Conservation (phyloP, 2,888 invertebrate genomes). For the Polyommatus iphigenia region DNA sequence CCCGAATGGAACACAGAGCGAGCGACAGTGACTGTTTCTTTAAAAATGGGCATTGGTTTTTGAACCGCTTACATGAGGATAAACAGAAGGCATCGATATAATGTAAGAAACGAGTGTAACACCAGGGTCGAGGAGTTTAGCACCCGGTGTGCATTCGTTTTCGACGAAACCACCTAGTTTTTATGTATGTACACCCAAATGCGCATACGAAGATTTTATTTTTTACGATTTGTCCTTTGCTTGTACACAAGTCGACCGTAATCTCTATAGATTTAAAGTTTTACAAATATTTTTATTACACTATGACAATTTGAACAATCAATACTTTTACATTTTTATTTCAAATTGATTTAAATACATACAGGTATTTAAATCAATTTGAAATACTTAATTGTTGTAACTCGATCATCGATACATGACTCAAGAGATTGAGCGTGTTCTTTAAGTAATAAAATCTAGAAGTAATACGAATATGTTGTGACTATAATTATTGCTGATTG, state of each 20-base stretch:
- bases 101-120: conserved; percentile 15
- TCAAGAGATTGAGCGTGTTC: neutral
- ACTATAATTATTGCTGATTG: neutral
- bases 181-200: conserved; percentile 23
- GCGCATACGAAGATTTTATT: neutral
- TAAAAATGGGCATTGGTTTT: conserved; percentile 20
- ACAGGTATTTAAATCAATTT: neutral
- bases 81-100: conserved; percentile 10
- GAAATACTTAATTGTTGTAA: neutral
- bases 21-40: conserved; percentile 6
- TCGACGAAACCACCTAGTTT: neutral
- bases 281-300: neutral
- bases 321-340: too few relatives aligned
- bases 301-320: too few relatives aligned
- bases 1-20: neutral
- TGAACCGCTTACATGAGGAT: neutral
- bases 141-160: conserved; percentile 3
- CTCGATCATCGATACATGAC: neutral
- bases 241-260: conserved; percentile 2
- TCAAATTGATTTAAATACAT: too few relatives aligned
- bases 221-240: neutral
- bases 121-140: conserved; percentile 2
- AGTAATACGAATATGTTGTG: neutral
- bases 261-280: neutral
- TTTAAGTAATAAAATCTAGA: neutral